phyloP scores from a whole-genome alignment of 2,113 vertebrate genomes.

The Bubo scandiacus region DNA sequence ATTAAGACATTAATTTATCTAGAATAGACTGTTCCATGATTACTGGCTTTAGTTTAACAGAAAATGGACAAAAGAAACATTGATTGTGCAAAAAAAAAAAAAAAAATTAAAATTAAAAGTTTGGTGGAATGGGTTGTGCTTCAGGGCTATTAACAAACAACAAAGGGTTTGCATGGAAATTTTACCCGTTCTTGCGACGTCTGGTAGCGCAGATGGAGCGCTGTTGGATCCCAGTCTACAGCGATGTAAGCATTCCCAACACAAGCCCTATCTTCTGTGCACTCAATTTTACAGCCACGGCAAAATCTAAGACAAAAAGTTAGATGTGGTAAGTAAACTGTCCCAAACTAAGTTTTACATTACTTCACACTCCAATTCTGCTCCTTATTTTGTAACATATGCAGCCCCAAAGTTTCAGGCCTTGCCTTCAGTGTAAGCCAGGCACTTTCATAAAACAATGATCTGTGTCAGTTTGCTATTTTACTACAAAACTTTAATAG shows the following conservation, averaged over 20 bases:
- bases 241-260: slow-evolving; percentile 94
- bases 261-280: slow-evolving; percentile 86
- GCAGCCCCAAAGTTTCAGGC: background rate
- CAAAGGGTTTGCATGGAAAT: rapidly evolving
- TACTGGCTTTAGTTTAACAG: background rate
- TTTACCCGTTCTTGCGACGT: slow-evolving; percentile 96
- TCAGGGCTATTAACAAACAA: background rate
- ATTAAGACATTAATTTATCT: background rate
- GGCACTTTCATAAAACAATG: background rate
- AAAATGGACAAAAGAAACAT: background rate
- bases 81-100: too few relatives aligned
- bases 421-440: background rate
- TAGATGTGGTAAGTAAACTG: background rate
- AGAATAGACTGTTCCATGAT: background rate
- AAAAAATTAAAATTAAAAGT: too few relatives aligned
- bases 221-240: slow-evolving; percentile 98
- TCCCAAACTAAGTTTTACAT: background rate
- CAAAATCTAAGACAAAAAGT: slow-evolving; percentile 82
- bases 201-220: slow-evolving; percentile 96
- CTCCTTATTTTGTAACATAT: background rate
- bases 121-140: background rate
- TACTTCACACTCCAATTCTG: background rate
- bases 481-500: background rate
- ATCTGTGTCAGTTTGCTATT: background rate
- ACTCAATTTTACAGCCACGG: slow-evolving; percentile 92